Percentiles rank a stretch among this genome's conserved stretches.
phyloP scores from a whole-genome alignment of 2,113 vertebrate genomes.

The Plestiodon gilberti region DNA sequence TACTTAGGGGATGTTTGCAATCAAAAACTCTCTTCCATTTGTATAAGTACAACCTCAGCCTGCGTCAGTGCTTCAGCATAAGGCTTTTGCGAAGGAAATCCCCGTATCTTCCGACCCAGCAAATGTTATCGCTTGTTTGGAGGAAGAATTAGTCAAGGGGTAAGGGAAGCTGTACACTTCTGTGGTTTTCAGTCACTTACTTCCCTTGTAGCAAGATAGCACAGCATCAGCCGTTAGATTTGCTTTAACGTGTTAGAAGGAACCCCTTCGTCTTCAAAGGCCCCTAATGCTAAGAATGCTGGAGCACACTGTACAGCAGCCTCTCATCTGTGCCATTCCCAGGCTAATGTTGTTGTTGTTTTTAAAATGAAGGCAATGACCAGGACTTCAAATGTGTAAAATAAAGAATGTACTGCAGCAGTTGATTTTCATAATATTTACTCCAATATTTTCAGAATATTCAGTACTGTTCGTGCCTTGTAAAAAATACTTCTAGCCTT shows the following conservation, averaged over 20 bases:
- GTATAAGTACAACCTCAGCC: accelerated
- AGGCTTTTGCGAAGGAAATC: slow-evolving; percentile 59
- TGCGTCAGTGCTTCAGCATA: not conserved
- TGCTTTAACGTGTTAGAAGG: not conserved
- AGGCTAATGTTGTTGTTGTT: not conserved
- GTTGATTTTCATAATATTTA: not conserved
- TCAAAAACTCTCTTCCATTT: not conserved
- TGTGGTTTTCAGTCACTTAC: slow-evolving; percentile 60
- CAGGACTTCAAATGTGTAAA: not conserved
- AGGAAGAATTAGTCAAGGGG: slow-evolving; percentile 57
- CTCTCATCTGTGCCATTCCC: too few relatives aligned
- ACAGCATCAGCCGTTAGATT: slow-evolving; percentile 46
- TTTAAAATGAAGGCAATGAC: not conserved
- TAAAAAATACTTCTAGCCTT: not conserved
- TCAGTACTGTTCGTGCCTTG: not conserved
- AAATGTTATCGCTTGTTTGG: slow-evolving; percentile 28
- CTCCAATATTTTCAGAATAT: not conserved
- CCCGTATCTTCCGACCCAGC: slow-evolving; percentile 42
- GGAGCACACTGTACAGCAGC: not conserved
- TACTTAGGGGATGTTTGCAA: not conserved
- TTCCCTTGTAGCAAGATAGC: slow-evolving; percentile 51
- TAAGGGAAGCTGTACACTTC: slow-evolving; percentile 52
- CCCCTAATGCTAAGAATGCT: not conserved
- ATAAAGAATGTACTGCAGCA: not conserved
- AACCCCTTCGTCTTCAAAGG: not conserved